Base-by-base conservation (phyloP, 2,797 vertebrate genomes). In the Eleutherodactylus coqui region DNA sequence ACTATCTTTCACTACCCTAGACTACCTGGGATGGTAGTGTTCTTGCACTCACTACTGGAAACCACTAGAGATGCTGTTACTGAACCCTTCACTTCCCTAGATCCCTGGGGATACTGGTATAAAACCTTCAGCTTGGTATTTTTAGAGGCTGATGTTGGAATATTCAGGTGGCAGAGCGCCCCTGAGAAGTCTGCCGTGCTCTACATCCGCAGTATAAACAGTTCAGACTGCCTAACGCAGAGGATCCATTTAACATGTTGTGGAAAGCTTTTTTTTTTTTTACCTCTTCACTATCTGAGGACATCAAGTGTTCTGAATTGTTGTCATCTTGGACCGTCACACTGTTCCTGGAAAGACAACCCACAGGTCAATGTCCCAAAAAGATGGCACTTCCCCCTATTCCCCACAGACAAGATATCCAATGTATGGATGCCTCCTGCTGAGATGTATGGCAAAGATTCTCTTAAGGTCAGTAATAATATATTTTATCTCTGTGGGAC, bases 221-320 rank as follows among this genome's bases (percentile, higher is more conserved):
- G 10, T 5, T 29, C 19, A 32, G 62, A 67, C 5, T 8, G 8
- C 27, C 16, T 16, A 34, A 64, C n/a, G 2, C 16, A 7, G 16
- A 34, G 16, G 36, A 9, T 5, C 32, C 16, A 3, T 7, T 24
- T 14, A 10, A 32, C 4, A n/a, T 17, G 17, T 19, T 34, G 32
- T 34, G 19, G 10, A 9, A 67, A 41, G 53, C 13, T 19, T 73
- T 49, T 38, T 21, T 75, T 19, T 73, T 49, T 38, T 21, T 75
- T 16, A 87, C 86, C 86, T 87, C 86, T 41, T 87, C 86, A n/a
- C 82, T 84, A 45, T 87, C 86, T 4, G 86, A 87, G 36, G 58
- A 80, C n/a, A 87, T 10, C 67, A 58, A 5, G 36, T 21, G 84
- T 45, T 87, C 86, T 0, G 55, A 36, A 2, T 2, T 36, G 14